These are phyloP conservation scores for Tokudaia muenninki DNA, from an alignment of 2,797 vertebrate species.

Conservation along the genomic window DNA sequence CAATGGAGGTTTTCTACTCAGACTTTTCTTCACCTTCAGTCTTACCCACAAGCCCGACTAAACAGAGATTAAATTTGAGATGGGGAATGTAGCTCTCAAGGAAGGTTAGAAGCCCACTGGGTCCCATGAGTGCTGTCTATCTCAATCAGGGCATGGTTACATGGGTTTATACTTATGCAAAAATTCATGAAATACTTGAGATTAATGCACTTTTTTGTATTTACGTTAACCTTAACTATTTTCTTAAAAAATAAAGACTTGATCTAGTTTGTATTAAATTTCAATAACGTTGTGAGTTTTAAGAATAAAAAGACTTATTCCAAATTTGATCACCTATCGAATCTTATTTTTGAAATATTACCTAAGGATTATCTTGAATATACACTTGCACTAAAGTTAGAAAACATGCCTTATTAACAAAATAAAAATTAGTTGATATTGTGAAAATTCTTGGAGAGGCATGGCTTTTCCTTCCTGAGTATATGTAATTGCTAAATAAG, in stretches of 20 bases:
- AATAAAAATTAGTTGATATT: background rate
- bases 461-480: background rate
- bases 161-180: background rate
- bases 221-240: background rate
- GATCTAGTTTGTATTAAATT: constrained; percentile 6
- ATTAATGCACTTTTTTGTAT: background rate
- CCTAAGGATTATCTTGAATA: background rate
- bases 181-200: background rate
- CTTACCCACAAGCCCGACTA: background rate
- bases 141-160: background rate
- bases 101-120: too few relatives aligned
- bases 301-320: constrained; percentile 3
- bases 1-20: background rate
- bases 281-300: background rate
- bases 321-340: background rate
- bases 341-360: constrained; percentile 16
- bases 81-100: background rate
- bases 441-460: background rate
- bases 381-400: background rate
- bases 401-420: background rate
- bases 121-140: background rate
- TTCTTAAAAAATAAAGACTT: background rate
- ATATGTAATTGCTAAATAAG: background rate
- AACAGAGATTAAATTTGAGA: background rate
- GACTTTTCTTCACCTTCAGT: background rate